Evolutionary conservation across 2,113 vertebrate genomes (phyloP), one percentile per base, ranked within the genome.

Genomic region (Podarcis cretensis): DNA sequence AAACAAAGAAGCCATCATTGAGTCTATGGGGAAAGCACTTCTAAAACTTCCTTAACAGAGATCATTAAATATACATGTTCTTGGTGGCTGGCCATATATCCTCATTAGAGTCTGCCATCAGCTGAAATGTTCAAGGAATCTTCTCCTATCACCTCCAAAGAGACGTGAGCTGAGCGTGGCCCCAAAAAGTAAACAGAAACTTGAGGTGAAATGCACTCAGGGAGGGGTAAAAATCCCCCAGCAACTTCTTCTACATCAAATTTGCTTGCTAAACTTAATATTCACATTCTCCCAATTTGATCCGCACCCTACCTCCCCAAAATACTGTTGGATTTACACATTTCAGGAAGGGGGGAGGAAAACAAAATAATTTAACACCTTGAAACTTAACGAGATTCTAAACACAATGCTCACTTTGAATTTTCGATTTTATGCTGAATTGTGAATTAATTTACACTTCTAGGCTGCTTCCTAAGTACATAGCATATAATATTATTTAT

Each of bases 11-110:
- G 94, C 90, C 93, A 93, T 96, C 93, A 91, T 90, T 54, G 66
- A 92, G 90, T 87, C 94, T 92, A 0, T 82, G 80, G 95, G 95
- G 95, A 96, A 43, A 90, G 69, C 91, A 73, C 90, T 93, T 94
- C 95, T 94, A 90, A 96, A 95, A 95, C 94, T 95, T 95, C 94
- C 95, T 93, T 96, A 94, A 87, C 93, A 94, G 95, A 88, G 79
- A 87, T 91, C 90, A 92, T 96, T 89, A 96, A 96, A 94, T 25
- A 95, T 96, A 82, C 48, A 96, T 96, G 90, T 87, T 84, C 92
- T 89, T 87, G 3, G 91, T 90, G 90, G 89, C 94, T 94, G 95
- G 91, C 95, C 88, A 94, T 95, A 94, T 92, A 95, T 96, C 91
- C 96, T 95, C 93, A 95, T 94, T 92, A 95, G 90, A 87, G 83